phyloP scores from a whole-genome alignment of 1,140 invertebrate species.

The Bombus difficillimus region DNA sequence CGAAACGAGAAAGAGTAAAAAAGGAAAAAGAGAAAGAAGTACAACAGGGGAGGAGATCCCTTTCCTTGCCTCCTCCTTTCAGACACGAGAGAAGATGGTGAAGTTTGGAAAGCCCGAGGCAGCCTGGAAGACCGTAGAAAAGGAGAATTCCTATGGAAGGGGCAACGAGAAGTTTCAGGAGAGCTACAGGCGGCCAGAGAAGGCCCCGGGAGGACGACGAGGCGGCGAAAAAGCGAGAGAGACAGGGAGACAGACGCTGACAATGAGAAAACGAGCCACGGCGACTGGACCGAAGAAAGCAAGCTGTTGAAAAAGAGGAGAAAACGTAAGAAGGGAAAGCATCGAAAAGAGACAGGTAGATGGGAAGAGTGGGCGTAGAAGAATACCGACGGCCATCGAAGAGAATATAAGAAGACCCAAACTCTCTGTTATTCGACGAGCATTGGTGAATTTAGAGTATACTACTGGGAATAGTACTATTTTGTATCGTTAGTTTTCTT shows the following conservation, averaged over 20 bases:
- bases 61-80: constrained; percentile 33
- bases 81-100: constrained; percentile 59
- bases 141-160: constrained; percentile 61
- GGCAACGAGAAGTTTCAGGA: constrained; percentile 61
- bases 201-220: constrained; percentile 38
- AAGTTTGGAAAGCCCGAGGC: constrained; percentile 70
- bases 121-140: constrained; percentile 51
- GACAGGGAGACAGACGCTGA: constrained; percentile 61
- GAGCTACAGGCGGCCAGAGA: constrained; percentile 48
- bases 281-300: constrained; percentile 11
- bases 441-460: constrained; percentile 47
- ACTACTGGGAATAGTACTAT: no score
- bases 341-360: constrained; percentile 7
- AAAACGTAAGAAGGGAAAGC: constrained; percentile 2
- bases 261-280: constrained; percentile 62
- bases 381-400: constrained; percentile 56
- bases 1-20: constrained; percentile 19
- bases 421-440: constrained; percentile 51
- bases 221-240: constrained; percentile 33
- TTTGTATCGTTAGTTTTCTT: no score
- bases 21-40: constrained; percentile 19
- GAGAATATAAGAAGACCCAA: constrained; percentile 45
- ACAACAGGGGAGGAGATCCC: no score
- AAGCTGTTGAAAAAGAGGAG: not conserved
- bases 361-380: constrained; percentile 50